These are phyloP conservation scores for Eumerus sabulonum DNA, from an alignment of 2,888 invertebrate species.

Conservation along the genomic window DNA sequence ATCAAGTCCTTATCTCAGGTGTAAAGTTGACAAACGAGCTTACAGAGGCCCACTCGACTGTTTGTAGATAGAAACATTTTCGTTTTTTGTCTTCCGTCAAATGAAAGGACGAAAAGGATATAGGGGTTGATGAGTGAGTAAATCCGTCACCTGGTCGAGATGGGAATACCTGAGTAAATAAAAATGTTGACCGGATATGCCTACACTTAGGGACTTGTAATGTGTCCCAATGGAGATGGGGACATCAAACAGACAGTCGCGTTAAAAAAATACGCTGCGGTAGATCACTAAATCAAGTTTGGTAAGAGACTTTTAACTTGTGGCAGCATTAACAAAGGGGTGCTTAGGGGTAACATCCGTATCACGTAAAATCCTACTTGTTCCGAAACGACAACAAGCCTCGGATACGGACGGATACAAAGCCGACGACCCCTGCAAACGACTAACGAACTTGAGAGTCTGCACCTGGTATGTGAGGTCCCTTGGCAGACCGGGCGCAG, in stretches of 20 bases:
- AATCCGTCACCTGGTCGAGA: constrained; percentile 34
- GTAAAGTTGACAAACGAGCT: constrained; percentile 40
- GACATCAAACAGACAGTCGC: not conserved
- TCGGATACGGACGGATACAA: too few relatives aligned
- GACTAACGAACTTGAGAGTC: too few relatives aligned
- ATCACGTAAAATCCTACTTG: too few relatives aligned
- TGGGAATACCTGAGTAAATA: constrained; percentile 58
- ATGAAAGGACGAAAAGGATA: not conserved
- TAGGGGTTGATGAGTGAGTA: constrained; percentile 1
- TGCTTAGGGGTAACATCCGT: too few relatives aligned
- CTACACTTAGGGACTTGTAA: not conserved
- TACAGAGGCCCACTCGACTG: not conserved
- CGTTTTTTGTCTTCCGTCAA: too few relatives aligned
- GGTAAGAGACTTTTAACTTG: too few relatives aligned
- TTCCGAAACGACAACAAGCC: too few relatives aligned
- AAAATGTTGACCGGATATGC: constrained; percentile 30
- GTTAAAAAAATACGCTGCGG: not conserved
- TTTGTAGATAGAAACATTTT: not conserved
- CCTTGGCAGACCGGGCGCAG: too few relatives aligned
- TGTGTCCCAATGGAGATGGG: not conserved
- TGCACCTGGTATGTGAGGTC: too few relatives aligned
- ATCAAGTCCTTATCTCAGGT: constrained; percentile 57
- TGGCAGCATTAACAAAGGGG: too few relatives aligned
- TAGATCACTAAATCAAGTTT: too few relatives aligned
- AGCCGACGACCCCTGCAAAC: too few relatives aligned